Base-by-base conservation (phyloP, 2,113 vertebrate species). In the Eonycteris spelaea region DNA sequence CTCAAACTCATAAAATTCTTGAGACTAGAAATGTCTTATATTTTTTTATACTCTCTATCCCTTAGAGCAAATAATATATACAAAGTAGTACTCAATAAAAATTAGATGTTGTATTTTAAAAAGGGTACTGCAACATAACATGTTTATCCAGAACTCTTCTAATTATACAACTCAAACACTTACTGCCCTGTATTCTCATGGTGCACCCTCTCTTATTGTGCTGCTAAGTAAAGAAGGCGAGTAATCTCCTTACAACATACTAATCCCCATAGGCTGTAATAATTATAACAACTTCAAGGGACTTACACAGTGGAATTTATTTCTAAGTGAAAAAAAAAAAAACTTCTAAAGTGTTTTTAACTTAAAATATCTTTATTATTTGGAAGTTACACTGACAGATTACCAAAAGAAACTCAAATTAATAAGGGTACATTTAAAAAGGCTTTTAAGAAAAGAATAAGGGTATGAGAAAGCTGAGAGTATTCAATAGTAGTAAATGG, bases 211-310 rank as follows among this genome's bases (percentile, higher is more conserved):
- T 43, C 38, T 84, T 92, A 82, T 2, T 82, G 61, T 89, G 63
- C 75, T 79, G 68, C 91, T 88, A 87, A 93, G 71, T 53, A 93
- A 93, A 75, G 79, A 90, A 93, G 74, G 19, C n/a, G 28, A 71
- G 8, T 96, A 96, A 96, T 97, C 95, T 67, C 59, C 90, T 97
- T 96, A 93, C 24, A 75, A 51, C 70, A 61, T 45, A 84, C 74
- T 97, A 97, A 97, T 96, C 94, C 51, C 65, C 40, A 90, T 5
- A 90, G 83, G 84, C 70, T 67, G 8, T 40, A 79, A 83, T 95
- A 96, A 95, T 92, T 95, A 92, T 53, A 86, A 86, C 55, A 70
- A 68, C 88, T 95, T 95, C 84, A 97, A 97, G 57, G 28, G n/a
- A 84, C 40, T 92, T 94, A 97, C 18, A 77, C 26, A 84, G 43